These are phyloP conservation scores for Meteorus cinctellus DNA, from an alignment of 2,888 invertebrate genomes.

Conservation along the genomic window DNA sequence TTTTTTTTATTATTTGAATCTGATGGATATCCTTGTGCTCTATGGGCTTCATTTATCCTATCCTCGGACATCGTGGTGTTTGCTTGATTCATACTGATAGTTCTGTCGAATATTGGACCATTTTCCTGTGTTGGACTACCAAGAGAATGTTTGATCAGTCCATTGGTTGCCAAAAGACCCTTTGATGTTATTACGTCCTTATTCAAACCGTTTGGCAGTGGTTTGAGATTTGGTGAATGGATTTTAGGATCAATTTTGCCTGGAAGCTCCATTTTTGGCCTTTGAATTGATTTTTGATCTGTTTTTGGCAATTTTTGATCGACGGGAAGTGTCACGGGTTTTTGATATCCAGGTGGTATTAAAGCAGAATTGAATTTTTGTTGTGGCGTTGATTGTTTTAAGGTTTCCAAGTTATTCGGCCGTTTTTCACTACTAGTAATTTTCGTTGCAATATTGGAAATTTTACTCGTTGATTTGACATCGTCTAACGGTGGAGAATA, in stretches of 20 bases:
- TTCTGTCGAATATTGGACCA: conserved; percentile 55
- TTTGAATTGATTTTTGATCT: conserved; percentile 58
- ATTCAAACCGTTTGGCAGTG: conserved; percentile 62
- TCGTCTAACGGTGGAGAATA: conserved; percentile 58
- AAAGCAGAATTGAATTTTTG: conserved; percentile 60
- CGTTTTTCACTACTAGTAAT: conserved; percentile 58
- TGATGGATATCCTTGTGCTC: conserved; percentile 39
- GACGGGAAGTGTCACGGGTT: conserved; percentile 52
- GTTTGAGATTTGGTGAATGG: conserved; percentile 59
- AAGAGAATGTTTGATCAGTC: conserved; percentile 57
- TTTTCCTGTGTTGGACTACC: conserved; percentile 50
- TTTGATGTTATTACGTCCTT: conserved; percentile 63
- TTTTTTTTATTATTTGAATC: conserved; percentile 44
- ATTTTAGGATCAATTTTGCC: conserved; percentile 63
- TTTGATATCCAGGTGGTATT: conserved; percentile 54
- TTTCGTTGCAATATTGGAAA: conserved; percentile 51
- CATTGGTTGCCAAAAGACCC: conserved; percentile 59
- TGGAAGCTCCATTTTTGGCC: conserved; percentile 66
- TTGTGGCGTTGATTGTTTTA: conserved; percentile 59
- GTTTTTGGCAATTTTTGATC: conserved; percentile 54
- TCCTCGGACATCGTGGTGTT: conserved; percentile 62
- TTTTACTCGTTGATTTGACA: conserved; percentile 59
- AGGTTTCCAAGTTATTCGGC: conserved; percentile 59
- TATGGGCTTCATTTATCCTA: conserved; percentile 42
- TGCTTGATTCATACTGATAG: conserved; percentile 62